Base-by-base conservation (phyloP, 2,888 invertebrate genomes). In the Himalopsyche kuldschensis region DNA sequence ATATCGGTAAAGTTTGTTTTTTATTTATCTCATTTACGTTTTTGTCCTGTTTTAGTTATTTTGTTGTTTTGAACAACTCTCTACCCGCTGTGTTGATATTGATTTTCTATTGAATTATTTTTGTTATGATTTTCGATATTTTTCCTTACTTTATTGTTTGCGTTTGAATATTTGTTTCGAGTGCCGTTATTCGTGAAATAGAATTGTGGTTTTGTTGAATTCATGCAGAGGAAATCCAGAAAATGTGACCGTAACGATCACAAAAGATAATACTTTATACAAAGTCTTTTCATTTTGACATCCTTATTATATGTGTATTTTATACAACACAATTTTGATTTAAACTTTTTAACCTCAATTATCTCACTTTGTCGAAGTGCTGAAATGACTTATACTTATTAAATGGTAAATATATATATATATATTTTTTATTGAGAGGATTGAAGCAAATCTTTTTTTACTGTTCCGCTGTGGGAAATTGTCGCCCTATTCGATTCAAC, bases 1-100 rank as follows among this genome's bases (percentile, higher is more conserved):
- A 48, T 81, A 81, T 80, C 82, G 80, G 78, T 84, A 78, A 75
- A 77, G 30, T 75, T 47, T 35, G 77, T 47, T 76, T 76, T 32
- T 78, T 47, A 80, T 27, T 80, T 41, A 81, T 24, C 35, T 79
- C 41, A 41, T 15, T 41, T 41, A 41, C 41, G 41, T 32, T 84
- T 80, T 88, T 85, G 31, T 81, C 78, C 75, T 75, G 86, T 84
- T 86, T 86, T 83, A 77, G 79, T 85, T 85, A 82, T 82, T 87
- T 87, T 89, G 55, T 79, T 75, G 82, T 84, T 78, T 84, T 75
- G 24, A 84, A 82, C 63, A 84, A 85, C 92, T 92, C 92, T 92
- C 92, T 92, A 92, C 92, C 91, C 92, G 91, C 91, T 90, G 89
- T 89, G 89, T 88, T 80, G 88, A 87, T 89, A 89, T 77, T 82